Conservation (phyloP, 2,797 vertebrate species). For the Selene dorsalis region DNA sequence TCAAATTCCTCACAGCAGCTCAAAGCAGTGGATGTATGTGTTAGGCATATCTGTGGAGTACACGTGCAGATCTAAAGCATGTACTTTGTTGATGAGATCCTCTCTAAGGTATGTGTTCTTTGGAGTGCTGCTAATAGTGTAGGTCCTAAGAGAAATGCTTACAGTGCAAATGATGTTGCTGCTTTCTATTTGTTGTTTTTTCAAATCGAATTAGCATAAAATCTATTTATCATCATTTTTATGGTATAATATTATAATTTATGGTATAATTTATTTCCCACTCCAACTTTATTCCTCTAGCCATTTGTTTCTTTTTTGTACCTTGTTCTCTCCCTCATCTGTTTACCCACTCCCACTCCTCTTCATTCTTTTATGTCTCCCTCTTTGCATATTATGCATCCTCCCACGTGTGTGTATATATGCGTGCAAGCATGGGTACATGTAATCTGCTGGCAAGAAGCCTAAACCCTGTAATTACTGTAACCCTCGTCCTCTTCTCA, state of each 20-base stretch:
- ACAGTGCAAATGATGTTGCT: neutral
- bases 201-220: neutral
- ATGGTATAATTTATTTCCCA: slow-evolving; percentile 6
- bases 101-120: neutral
- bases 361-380: slow-evolving; percentile 55
- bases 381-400: slow-evolving; percentile 57
- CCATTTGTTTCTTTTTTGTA: slow-evolving; percentile 33
- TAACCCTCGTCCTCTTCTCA: slow-evolving; percentile 63
- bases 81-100: neutral
- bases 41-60: slow-evolving; percentile 10
- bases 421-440: slow-evolving; percentile 50
- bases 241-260: neutral
- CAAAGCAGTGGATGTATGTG: neutral
- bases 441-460: slow-evolving; percentile 56
- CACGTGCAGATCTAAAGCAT: slow-evolving; percentile 16
- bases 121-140: slow-evolving; percentile 1
- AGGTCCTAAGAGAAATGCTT: neutral
- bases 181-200: neutral
- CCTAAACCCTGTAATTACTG: slow-evolving; percentile 77
- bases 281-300: slow-evolving; percentile 13
- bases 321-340: slow-evolving; percentile 26
- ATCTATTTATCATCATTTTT: neutral
- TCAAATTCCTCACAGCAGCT: slow-evolving; percentile 20
- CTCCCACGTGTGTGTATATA: slow-evolving; percentile 60
- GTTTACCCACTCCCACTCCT: slow-evolving; percentile 49